Evolutionary conservation across 2,797 vertebrate genomes (phyloP), one percentile per base, ranked within the genome.

Genomic region (Propithecus deckenii): DNA sequence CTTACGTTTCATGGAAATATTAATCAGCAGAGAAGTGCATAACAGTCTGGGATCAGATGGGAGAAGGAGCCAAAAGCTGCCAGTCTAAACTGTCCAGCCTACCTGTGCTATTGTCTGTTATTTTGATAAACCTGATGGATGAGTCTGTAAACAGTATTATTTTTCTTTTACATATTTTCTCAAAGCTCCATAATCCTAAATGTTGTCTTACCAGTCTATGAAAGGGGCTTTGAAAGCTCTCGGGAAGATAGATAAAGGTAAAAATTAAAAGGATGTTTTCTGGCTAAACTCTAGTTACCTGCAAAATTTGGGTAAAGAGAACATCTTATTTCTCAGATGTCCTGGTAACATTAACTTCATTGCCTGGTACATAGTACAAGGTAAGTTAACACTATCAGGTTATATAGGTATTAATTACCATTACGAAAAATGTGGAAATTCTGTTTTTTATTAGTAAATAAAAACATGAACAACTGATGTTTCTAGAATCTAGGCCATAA

Each of bases 191-290:
- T 93, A 79, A 61, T 71, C 22, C 4, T 67, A 43, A 78, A 76
- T 88, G 13, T 81, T n/a, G 65, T 93, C 41, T 87, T 95, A 72
- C 30, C 10, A 69, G 18, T 79, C 93, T 81, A 48, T 48, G 65
- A 86, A 92, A 86, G n/a, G n/a, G 25, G 7, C 30, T 84, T 79
- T 48, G n/a, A 74, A 79, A 93, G n/a, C 43, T 80, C 25, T 75
- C 86, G 20, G 32, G 3, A 87, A 74, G 65, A 72, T 69, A 28
- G 9, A 46, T 71, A 69, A 88, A 61, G 12, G 35, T 86, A 75
- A 96, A 67, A 84, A 72, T 75, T 83, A 38, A 87, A 87, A 87
- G n/a, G 38, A 52, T 38, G 22, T 91, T 83, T 92, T 65, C 71
- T 85, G 71, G 55, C 30, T 72, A 83, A 95, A 65, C 13, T 32